Percentiles rank a stretch among this genome's conserved stretches.
Evolutionary conservation across 2,113 vertebrate genomes (phyloP).

Genomic region (Mobula birostris): DNA sequence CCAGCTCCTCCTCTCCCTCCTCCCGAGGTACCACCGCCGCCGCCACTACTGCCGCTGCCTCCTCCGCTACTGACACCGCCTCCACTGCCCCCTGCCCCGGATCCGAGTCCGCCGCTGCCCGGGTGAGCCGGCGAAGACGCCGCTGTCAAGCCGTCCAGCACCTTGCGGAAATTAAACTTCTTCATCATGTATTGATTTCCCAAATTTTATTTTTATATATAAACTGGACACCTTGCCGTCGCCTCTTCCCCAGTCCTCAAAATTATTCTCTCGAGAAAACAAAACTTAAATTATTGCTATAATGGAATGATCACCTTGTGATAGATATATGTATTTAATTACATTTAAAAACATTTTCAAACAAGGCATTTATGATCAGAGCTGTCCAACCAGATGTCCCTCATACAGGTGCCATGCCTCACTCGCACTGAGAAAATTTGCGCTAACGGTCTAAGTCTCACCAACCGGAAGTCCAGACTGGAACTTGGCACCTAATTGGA

Average conservation of each 20-base stretch:
- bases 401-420: slow-evolving; percentile 18
- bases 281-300: background rate
- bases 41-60: slow-evolving; percentile 51
- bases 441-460: slow-evolving; percentile 19
- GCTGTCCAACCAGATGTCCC: background rate
- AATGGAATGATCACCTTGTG: background rate
- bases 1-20: slow-evolving; percentile 66
- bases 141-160: slow-evolving; percentile 91
- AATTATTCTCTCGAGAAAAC: background rate
- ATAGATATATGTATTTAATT: slow-evolving; percentile 5
- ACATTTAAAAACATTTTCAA: background rate
- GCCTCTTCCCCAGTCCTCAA: slow-evolving; percentile 32
- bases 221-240: slow-evolving; percentile 38
- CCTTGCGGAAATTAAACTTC: slow-evolving; percentile 94
- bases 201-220: background rate
- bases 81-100: slow-evolving; percentile 34
- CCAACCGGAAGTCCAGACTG: background rate
- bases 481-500: background rate
- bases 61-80: slow-evolving; percentile 48
- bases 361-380: background rate
- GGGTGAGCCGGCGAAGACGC: slow-evolving; percentile 74
- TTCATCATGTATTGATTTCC: slow-evolving; percentile 66
- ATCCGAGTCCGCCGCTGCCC: slow-evolving; percentile 49
- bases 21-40: slow-evolving; percentile 60
- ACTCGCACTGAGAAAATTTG: background rate